Evolutionary conservation across 2,113 vertebrate species (phyloP).

Genomic region (Uria lomvia): DNA sequence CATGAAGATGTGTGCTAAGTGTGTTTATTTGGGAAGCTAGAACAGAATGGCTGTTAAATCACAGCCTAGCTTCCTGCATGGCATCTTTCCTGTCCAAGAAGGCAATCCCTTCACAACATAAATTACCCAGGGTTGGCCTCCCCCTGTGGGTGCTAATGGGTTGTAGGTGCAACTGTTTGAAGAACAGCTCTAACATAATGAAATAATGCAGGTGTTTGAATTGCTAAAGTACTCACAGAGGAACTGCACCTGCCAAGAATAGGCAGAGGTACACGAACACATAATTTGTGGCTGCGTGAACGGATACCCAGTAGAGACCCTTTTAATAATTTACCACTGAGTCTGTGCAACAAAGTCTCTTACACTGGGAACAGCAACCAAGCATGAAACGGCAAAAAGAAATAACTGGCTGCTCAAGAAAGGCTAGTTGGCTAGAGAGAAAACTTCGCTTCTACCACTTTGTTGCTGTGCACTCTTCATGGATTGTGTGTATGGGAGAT

Average conservation of each 20-base stretch:
- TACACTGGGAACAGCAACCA: neutral
- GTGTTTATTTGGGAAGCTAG: neutral
- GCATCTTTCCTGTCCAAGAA: neutral
- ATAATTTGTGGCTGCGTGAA: slow-evolving; percentile 11
- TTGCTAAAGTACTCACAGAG: slow-evolving; percentile 24
- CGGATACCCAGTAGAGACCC: neutral
- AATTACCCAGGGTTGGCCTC: neutral
- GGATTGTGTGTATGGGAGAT: neutral
- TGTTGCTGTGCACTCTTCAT: neutral
- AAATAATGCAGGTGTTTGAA: slow-evolving; percentile 45
- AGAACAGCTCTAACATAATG: neutral
- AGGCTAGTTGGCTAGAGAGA: neutral
- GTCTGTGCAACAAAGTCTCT: neutral
- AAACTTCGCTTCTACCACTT: neutral
- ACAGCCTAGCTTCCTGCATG: neutral
- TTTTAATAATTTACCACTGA: slow-evolving; percentile 59
- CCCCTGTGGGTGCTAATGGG: slow-evolving; percentile 1
- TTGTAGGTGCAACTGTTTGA: slow-evolving; percentile 28
- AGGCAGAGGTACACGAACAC: neutral
- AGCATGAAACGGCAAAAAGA: slow-evolving; percentile 5
- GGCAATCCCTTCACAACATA: neutral
- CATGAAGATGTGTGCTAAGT: neutral
- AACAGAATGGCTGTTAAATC: neutral
- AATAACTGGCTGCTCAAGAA: neutral
- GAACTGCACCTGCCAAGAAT: slow-evolving; percentile 8